Evolutionary conservation across 2,797 vertebrate species (phyloP).

Genomic region (Hephaestus fuliginosus): DNA sequence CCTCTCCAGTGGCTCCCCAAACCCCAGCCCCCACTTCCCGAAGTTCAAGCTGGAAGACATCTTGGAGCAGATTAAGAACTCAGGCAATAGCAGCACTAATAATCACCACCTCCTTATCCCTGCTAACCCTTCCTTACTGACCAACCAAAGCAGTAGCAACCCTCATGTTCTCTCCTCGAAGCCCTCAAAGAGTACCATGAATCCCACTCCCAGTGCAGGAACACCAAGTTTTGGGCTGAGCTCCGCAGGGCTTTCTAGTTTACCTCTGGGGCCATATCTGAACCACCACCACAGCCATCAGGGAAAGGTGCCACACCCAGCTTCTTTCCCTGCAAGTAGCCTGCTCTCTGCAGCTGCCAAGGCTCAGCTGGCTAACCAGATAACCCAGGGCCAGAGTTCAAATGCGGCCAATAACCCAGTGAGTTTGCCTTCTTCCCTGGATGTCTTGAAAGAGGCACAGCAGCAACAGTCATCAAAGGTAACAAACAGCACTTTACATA

Average conservation of each 20-base stretch:
- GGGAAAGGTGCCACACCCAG: slow-evolving; percentile 76
- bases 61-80: slow-evolving; percentile 88
- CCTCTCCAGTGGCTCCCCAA: slow-evolving; percentile 79
- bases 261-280: slow-evolving; percentile 85
- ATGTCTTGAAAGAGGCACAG: slow-evolving; percentile 79
- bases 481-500: slow-evolving; percentile 95
- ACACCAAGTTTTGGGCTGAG: slow-evolving; percentile 67
- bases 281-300: slow-evolving; percentile 86
- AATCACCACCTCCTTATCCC: slow-evolving; percentile 76
- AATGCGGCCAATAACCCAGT: slow-evolving; percentile 61
- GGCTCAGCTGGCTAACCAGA: slow-evolving; percentile 91
- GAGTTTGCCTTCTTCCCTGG: slow-evolving; percentile 67
- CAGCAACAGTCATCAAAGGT: slow-evolving; percentile 84
- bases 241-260: slow-evolving; percentile 75
- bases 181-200: slow-evolving; percentile 64
- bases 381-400: slow-evolving; percentile 78
- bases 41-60: slow-evolving; percentile 88
- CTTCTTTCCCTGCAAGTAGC: slow-evolving; percentile 92
- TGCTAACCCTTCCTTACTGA: slow-evolving; percentile 69
- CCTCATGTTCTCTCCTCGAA: slow-evolving; percentile 74
- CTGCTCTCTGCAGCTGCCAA: slow-evolving; percentile 93
- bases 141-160: slow-evolving; percentile 87
- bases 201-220: slow-evolving; percentile 60
- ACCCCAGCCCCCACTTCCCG: slow-evolving; percentile 80
- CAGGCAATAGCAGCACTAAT: slow-evolving; percentile 82